phyloP scores from a whole-genome alignment of 2,113 vertebrate genomes.

The Chionomys nivalis region DNA sequence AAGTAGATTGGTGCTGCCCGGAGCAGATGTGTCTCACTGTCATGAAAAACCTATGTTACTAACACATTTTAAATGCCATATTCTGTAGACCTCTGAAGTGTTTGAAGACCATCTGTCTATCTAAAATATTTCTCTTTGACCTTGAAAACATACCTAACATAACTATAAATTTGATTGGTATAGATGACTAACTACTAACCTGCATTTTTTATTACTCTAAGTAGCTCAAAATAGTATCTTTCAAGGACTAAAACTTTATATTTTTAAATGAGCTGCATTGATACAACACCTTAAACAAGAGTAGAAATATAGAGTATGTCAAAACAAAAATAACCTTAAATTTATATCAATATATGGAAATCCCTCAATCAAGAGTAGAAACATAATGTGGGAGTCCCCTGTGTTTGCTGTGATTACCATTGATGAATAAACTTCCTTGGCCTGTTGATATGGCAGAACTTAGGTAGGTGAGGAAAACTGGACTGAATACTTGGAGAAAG shows the following conservation, averaged over 20 bases:
- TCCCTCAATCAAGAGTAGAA: neutral
- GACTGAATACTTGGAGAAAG: no score
- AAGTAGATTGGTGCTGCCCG: neutral
- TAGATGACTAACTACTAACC: neutral
- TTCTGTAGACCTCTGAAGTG: neutral
- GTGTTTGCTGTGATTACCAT: no score
- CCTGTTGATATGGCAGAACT: no score
- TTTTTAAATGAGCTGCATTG: neutral
- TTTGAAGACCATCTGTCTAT: neutral
- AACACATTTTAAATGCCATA: neutral
- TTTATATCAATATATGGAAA: neutral
- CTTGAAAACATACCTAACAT: neutral
- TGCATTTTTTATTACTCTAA: neutral
- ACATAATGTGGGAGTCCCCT: neutral
- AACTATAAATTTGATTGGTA: neutral
- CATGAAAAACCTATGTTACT: neutral
- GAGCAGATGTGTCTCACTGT: neutral
- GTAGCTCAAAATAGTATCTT: neutral
- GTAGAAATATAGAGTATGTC: neutral
- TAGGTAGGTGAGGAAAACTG: no score
- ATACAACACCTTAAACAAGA: neutral
- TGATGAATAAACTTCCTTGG: no score
- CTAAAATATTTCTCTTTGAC: neutral
- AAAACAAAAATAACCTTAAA: neutral
- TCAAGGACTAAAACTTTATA: neutral